A percentile compares a stretch with the other conserved stretches of the same genome.
These are phyloP conservation scores for Eulemur rubriventer DNA, from an alignment of 2,797 vertebrate genomes.

Conservation along the genomic window DNA sequence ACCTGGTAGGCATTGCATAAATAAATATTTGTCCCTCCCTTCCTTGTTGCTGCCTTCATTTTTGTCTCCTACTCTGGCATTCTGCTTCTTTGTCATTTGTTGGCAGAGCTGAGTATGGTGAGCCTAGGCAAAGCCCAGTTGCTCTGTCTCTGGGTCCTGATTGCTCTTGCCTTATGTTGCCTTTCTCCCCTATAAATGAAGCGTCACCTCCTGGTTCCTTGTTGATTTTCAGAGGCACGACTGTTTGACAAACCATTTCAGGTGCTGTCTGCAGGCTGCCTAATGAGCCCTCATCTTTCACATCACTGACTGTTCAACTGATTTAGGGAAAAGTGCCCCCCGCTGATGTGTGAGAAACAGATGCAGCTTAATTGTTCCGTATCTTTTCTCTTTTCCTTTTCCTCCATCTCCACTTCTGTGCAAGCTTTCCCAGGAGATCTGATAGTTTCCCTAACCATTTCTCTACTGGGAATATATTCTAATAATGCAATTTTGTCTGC, in stretches of 20 bases:
- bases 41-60: background rate
- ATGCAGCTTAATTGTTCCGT: constrained; percentile 69
- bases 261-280: constrained; percentile 57
- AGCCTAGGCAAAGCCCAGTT: constrained; percentile 46
- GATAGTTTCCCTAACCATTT: constrained; percentile 37
- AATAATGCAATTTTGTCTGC: constrained; percentile 57
- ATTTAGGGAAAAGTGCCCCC: constrained; percentile 72
- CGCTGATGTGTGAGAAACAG: constrained; percentile 69
- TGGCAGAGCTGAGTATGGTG: constrained; percentile 22
- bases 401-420: background rate
- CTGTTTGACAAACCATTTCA: constrained; percentile 64
- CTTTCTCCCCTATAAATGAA: constrained; percentile 45
- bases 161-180: constrained; percentile 15
- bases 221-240: constrained; percentile 66
- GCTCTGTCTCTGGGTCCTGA: constrained; percentile 50
- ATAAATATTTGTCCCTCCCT: background rate
- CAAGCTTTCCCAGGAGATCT: constrained; percentile 41
- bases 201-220: constrained; percentile 48
- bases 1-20: background rate
- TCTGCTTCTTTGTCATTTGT: constrained; percentile 46
- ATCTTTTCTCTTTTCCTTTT: constrained; percentile 46
- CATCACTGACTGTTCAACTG: constrained; percentile 68
- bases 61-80: background rate
- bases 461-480: constrained; percentile 40
- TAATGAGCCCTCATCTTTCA: constrained; percentile 64